Base-by-base conservation (phyloP, 2,888 invertebrate genomes). In the Dasypolia templi region DNA sequence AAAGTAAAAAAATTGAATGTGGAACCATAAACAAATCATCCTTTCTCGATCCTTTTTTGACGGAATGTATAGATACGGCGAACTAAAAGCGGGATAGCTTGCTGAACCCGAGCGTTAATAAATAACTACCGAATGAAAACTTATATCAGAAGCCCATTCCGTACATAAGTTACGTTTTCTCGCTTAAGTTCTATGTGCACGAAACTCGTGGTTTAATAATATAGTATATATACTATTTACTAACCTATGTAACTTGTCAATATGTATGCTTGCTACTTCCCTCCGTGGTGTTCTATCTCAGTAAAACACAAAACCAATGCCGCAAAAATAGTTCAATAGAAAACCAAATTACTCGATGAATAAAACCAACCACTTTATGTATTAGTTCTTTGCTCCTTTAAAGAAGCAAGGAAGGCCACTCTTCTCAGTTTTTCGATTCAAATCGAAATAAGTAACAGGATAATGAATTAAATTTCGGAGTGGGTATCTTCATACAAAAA, bases 61-160 rank as follows among this genome's bases (percentile, higher is more conserved):
- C n/a, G n/a, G n/a, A n/a, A n/a, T n/a, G 73, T 66, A 69, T 66
- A 67, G 61, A 69, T 63, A 69, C 29, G 32, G 62, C 22, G 59
- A 74, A 62, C 66, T 70, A 58, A 65, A 81, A 63, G 46, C 53
- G 64, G 35, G 61, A 64, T 71, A 77, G 71, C 71, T 84, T 66
- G 68, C 56, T 62, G 71, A 76, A 82, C 75, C 75, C 66, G 55
- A 68, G n/a, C 66, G 55, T 75, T 85, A 81, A 81, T 84, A 85
- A 84, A 84, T 85, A 83, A 83, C 75, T 74, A 70, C 67, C 55
- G 63, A 81, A 85, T 85, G 84, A 81, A 85, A 83, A 85, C 77
- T 84, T 84, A 83, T 75, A 85, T 80, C 77, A 77, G 71, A 49
- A 80, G 73, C 77, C 73, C 85, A 75, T 80, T 85, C 85, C 63